Base-by-base conservation (phyloP, 2,797 vertebrate genomes). In the Mormyrops attenuatus region DNA sequence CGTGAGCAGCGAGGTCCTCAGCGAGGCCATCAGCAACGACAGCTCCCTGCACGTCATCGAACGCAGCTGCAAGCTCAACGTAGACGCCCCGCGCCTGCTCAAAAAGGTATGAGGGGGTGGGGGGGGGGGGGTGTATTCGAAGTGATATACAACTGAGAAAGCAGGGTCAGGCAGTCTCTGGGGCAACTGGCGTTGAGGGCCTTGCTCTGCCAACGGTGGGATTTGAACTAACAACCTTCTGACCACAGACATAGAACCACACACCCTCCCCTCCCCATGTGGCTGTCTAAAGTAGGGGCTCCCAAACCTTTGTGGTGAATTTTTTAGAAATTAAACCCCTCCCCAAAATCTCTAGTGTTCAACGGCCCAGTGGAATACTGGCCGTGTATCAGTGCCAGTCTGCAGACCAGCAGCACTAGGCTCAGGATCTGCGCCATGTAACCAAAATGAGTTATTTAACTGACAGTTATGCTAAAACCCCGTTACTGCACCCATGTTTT, bases 51-150 rank as follows among this genome's bases (percentile, higher is more conserved):
- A 96, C 0, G 47, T 96, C 86, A 92, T 96, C 7, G 96, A 97
- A 47, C 93, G 96, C 7, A 96, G 95, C 92, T 97, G 97, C 92
- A 92, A 95, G 88, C 93, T 97, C 11, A 96, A 96, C 0, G 96
- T 97, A 88, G 96, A 97, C 0, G 96, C 96, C 20, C 97, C 96
- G 0, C 91, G 96, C 88, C 94, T 97, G 90, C 94, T 97, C 7
- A 95, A 97, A 91, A 97, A 96, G 95, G 96, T 95, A 38, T 17
- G 26, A 30, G 66, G 30, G 20, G 53, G 60, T 22, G 8, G 8
- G 4, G 60, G 63, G 9, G 26, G 26, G 26, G 26, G 15, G 26
- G 5, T 73, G 5, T 73, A 73, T 73, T 34, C 63, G 1, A 73
- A 34, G 30, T 73, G 30, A 73, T 34, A 5, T 17, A 73, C 66